These are phyloP conservation scores for Argynnis bischoffii DNA, from an alignment of 2,888 invertebrate genomes.

Conservation along the genomic window DNA sequence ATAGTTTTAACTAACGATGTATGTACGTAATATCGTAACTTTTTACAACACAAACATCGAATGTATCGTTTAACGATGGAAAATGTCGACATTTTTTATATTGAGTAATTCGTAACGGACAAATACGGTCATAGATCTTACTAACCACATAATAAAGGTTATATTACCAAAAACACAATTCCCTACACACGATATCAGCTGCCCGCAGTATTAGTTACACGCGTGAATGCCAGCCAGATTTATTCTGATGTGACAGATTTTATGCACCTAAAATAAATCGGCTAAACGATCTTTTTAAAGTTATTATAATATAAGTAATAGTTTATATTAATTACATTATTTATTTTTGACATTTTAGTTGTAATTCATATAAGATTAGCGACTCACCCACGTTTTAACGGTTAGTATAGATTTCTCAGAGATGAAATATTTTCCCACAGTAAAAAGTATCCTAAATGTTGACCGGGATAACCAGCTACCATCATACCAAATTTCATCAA, in stretches of 20 bases:
- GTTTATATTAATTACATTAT: no score
- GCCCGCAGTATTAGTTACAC: slow-evolving; percentile 25
- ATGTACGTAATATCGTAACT: slow-evolving; percentile 2
- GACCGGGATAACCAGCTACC: no score
- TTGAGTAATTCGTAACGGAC: slow-evolving; percentile 1
- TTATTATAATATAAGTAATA: no score
- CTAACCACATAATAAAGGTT: background rate
- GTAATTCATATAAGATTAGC: no score
- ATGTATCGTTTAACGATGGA: slow-evolving; percentile 5
- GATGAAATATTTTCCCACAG: no score
- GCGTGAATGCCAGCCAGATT: slow-evolving; percentile 16
- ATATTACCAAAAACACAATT: background rate
- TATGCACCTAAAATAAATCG: slow-evolving; percentile 8
- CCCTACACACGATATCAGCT: slow-evolving; percentile 10
- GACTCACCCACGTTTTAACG: no score
- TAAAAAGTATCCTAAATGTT: no score
- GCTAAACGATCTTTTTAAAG: no score
- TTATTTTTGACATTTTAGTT: no score
- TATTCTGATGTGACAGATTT: slow-evolving; percentile 15
- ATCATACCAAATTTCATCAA: no score
- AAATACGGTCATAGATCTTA: background rate
- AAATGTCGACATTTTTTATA: slow-evolving; percentile 10
- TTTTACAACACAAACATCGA: slow-evolving; percentile 4
- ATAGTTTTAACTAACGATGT: background rate
- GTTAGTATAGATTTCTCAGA: no score